Base-by-base conservation (phyloP, 2,797 vertebrate species). In the Gephyroberyx darwinii region DNA sequence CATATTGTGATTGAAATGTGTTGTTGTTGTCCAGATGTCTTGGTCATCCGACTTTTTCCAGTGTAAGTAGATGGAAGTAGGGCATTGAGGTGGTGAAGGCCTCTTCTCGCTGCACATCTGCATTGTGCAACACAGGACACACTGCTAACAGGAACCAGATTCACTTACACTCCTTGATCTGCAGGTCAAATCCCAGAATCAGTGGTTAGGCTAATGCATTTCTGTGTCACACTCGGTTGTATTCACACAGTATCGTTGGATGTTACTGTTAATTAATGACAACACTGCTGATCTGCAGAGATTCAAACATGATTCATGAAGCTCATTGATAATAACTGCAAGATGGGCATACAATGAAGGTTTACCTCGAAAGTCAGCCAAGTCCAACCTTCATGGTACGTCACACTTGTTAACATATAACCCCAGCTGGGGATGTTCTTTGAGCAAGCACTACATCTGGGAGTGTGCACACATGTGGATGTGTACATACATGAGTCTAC, bases 81-180 rank as follows among this genome's bases (percentile, higher is more conserved):
- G 78, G 56, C 77, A 88, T 31, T 72, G 45, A 78, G 74, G 77
- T 74, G 65, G 69, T 26, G 50, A 81, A 78, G 74, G 60, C 71
- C 78, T 75, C 19, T 22, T 60, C 48, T 33, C 81, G 47, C 53
- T 43, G 73, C 81, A 86, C 85, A 85, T 81, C 72, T 90, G 86
- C 67, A 76, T 52, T 43, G 77, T 71, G 65, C 82, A 77, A 74
- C 54, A 56, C 61, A 79, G 63, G 72, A 86, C 75, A 79, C 75
- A 75, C 57, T 19, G 5, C 81, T 86, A 91, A 88, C 84, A 75
- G 61, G 78, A 92, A 87, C 82, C 92, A 92, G 88, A 89, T 72
- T 70, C 35, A 71, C 30, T 54, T 3, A 56, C 43, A 61, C 55
- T 48, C 31, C 68, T 60, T 67, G 58, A 65, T 75, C 64, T 54